phyloP scores from a whole-genome alignment of 2,797 vertebrate genomes.

The Ispidina picta region DNA sequence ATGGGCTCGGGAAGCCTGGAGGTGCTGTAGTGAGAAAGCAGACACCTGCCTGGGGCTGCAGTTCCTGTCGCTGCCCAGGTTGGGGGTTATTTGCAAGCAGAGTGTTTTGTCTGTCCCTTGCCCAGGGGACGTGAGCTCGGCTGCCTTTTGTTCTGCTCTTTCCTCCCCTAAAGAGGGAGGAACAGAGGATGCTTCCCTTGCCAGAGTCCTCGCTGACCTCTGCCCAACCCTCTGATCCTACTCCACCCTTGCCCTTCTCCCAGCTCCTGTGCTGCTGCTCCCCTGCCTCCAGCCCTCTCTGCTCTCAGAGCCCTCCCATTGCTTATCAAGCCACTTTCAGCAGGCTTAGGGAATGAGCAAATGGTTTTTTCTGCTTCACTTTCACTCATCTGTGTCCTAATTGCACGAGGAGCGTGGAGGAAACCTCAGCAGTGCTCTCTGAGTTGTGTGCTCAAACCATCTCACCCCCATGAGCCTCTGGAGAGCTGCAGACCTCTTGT shows the following conservation, averaged over 20 bases:
- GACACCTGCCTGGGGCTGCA: conserved; percentile 25
- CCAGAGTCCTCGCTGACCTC: conserved; percentile 62
- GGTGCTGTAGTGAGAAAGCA: conserved; percentile 27
- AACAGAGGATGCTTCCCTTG: conserved; percentile 67
- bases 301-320: neutral
- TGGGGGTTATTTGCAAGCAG: conserved; percentile 6
- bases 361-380: neutral
- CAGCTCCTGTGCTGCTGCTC: neutral
- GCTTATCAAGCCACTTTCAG: neutral
- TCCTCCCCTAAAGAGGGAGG: conserved; percentile 61
- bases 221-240: conserved; percentile 56
- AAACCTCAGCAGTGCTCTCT: neutral
- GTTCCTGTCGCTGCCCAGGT: conserved; percentile 50
- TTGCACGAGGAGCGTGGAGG: neutral
- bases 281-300: neutral
- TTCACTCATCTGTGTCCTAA: neutral
- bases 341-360: neutral
- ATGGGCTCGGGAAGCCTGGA: neutral
- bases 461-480: fast-evolving
- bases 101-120: conserved; percentile 54
- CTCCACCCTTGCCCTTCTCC: conserved; percentile 60
- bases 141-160: conserved; percentile 70
- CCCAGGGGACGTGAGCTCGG: conserved; percentile 13
- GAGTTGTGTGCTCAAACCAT: neutral
- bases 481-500: neutral